Conservation (phyloP, 37 sponge, comb jelly and placozoan genomes). For the Sycon ciliatum region DNA sequence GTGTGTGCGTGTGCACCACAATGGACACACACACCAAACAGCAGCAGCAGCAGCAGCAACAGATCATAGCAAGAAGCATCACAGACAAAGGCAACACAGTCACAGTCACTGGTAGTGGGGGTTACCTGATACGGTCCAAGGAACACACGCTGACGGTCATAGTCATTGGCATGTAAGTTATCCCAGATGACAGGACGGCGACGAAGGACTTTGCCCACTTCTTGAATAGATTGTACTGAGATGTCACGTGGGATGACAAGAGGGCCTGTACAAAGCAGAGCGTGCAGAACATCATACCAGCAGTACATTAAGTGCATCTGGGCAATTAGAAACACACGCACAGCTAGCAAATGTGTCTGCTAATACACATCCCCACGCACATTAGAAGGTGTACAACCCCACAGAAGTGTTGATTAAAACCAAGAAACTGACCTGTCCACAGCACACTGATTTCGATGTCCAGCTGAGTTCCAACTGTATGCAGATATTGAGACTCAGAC, state of each 20-base stretch:
- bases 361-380: too few species aligned
- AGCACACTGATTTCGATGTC: slow-evolving; percentile 74
- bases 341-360: too few species aligned
- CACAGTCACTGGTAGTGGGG: too few species aligned
- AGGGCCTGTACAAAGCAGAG: slow-evolving; percentile 56
- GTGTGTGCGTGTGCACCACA: too few species aligned
- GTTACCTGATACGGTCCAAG: slow-evolving; percentile 89
- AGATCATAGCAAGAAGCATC: too few species aligned
- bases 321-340: too few species aligned
- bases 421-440: slow-evolving; percentile 82
- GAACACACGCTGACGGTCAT: slow-evolving; percentile 84
- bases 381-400: too few species aligned
- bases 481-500: slow-evolving; percentile 68
- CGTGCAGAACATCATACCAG: background rate
- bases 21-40: too few species aligned
- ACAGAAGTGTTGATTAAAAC: background rate
- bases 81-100: too few species aligned
- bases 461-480: slow-evolving; percentile 61
- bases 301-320: too few species aligned
- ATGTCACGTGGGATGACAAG: slow-evolving; percentile 80
- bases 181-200: slow-evolving; percentile 92
- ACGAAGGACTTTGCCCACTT: slow-evolving; percentile 50
- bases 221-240: slow-evolving; percentile 58
- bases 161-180: slow-evolving; percentile 97
- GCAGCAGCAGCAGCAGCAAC: too few species aligned